Evolutionary conservation across 2,888 invertebrate genomes (phyloP), one percentile per base, ranked within the genome.

Genomic region (Drosophila monieri): DNA sequence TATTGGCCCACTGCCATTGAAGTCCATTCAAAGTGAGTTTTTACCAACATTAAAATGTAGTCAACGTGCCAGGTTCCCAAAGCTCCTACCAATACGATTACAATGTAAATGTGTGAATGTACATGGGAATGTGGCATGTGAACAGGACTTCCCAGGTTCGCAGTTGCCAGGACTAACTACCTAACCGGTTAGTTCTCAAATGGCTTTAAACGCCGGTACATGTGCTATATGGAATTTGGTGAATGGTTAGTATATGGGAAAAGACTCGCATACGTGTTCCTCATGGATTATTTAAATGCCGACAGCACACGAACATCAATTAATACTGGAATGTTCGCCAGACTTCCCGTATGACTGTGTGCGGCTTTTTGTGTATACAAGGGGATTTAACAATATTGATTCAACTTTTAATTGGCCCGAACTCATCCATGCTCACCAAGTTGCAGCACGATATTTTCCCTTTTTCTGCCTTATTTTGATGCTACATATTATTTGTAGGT

Each of bases 321-420:
- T 48, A 47, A 49, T 41, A 44, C 10, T 30, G 15, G 46, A 35
- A 66, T 12, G 51, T 39, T 41, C 10, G 44, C 15, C 32, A n/a
- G 35, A 1, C n/a, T 35, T 35, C n/a, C n/a, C 27, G 39, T 60
- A 44, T 15, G 23, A 25, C 18, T 41, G 37, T 51, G 18, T 18
- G 23, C 32, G 9, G 27, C 39, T 46, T 46, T 35, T 54, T 49
- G 35, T 51, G 49, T 32, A 27, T 47, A 23, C 18, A 21, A 18
- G 21, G 46, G 51, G 54, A 41, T 25, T 52, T 51, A 62, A 39
- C 55, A 59, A 59, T 69, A 74, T 77, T 67, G 72, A 77, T 77
- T 67, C 55, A 70, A 67, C 60, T 67, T 77, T 73, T 61, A 74
- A 77, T 73, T 64, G 77, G 48, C 37, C 43, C n/a, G 39, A 48